Percentiles rank a stretch among this genome's conserved stretches.
Conservation (phyloP, 2,113 vertebrate species). For the Phalacrocorax pelagicus region DNA sequence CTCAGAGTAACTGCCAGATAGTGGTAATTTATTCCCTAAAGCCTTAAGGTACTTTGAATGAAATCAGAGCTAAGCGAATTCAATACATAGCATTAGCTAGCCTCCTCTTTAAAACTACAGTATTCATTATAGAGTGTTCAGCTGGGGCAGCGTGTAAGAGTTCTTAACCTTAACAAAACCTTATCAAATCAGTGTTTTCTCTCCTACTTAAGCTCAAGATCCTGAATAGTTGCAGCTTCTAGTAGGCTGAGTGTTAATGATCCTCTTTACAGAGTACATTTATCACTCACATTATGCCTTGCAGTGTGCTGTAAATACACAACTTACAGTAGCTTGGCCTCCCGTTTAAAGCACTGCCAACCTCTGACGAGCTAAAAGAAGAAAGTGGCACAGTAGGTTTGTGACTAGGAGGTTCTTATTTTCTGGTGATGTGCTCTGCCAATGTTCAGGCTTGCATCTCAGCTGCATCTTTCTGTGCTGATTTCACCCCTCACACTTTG, state of each 20-base stretch:
- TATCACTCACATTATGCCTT: background rate
- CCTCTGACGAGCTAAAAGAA: background rate
- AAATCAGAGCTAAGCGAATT: background rate
- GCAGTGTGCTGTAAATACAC: background rate
- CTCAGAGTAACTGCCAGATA: background rate
- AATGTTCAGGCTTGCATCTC: background rate
- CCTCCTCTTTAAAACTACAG: background rate
- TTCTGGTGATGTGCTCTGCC: background rate
- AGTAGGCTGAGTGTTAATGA: slow-evolving; percentile 11
- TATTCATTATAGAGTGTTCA: background rate
- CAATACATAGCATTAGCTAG: background rate
- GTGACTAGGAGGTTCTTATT: background rate
- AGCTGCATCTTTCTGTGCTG: background rate
- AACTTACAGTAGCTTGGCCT: background rate
- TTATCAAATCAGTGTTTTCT: slow-evolving; percentile 5
- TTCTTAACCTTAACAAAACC: slow-evolving; percentile 38
- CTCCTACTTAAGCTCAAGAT: slow-evolving; percentile 2
- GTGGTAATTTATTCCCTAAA: background rate
- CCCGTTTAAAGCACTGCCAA: background rate
- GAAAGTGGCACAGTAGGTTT: background rate
- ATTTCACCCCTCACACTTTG: background rate
- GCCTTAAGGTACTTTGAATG: background rate
- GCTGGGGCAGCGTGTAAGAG: background rate
- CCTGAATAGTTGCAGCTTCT: background rate
- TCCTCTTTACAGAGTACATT: background rate